Evolutionary conservation across 2,888 invertebrate genomes (phyloP).

Genomic region (Cerastis leucographa): DNA sequence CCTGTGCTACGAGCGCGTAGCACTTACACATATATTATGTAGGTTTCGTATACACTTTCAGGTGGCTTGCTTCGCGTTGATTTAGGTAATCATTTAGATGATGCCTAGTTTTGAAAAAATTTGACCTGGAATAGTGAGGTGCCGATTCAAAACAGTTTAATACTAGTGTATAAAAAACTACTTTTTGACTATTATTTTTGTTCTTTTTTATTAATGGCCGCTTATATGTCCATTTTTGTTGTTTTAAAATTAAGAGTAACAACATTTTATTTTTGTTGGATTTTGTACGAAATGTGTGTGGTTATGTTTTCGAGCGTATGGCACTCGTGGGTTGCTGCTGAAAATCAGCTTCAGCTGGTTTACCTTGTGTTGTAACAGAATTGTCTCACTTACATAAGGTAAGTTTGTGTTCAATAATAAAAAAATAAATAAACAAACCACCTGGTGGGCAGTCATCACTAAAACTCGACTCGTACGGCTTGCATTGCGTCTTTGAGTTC

Average conservation of each 20-base stretch:
- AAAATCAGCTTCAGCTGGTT: too few relatives aligned
- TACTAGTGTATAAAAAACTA: not conserved
- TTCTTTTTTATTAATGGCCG: too few relatives aligned
- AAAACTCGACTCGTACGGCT: conserved; percentile 80
- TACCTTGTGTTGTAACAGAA: too few relatives aligned
- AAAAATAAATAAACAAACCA: not conserved
- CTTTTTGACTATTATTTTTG: not conserved
- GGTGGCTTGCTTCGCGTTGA: not conserved
- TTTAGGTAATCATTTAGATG: not conserved
- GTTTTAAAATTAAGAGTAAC: too few relatives aligned
- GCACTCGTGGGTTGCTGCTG: too few relatives aligned
- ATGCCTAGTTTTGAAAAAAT: not conserved
- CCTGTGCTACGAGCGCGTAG: conserved; percentile 22
- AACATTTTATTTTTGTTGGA: too few relatives aligned
- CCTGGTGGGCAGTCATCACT: conserved; percentile 86
- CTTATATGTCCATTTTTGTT: too few relatives aligned
- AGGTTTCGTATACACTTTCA: not conserved
- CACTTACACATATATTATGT: too few relatives aligned
- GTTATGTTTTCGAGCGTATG: too few relatives aligned
- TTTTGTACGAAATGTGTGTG: too few relatives aligned
- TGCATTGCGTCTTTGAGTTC: conserved; percentile 72
- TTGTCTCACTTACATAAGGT: too few relatives aligned
- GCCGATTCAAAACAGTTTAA: not conserved
- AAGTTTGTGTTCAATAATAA: not conserved
- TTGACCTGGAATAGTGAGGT: not conserved